Conservation (phyloP, 53 echinoderm and acorn worm species). For the Patiria pectinifera region DNA sequence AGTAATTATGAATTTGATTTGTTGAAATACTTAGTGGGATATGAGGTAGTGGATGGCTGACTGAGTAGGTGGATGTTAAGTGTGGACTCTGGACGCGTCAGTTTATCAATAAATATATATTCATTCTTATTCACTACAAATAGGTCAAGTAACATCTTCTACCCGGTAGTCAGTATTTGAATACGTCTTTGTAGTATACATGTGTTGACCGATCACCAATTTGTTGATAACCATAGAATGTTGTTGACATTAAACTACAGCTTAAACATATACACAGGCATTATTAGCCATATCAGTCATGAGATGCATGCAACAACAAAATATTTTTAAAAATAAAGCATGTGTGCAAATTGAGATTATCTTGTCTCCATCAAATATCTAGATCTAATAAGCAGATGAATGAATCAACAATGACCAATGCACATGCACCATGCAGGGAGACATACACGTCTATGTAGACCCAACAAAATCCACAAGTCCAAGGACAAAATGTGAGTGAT, state of each 20-base stretch:
- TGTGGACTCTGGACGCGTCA: neutral
- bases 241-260: neutral
- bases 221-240: neutral
- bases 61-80: neutral
- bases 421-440: conserved; percentile 45
- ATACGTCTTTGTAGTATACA: too few species aligned
- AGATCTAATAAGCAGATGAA: conserved; percentile 12
- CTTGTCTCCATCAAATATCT: neutral
- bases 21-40: neutral
- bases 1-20: neutral
- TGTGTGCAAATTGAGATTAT: neutral
- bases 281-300: neutral
- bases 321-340: neutral
- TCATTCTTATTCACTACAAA: neutral
- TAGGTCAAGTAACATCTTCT: neutral
- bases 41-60: neutral
- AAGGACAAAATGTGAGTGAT: neutral
- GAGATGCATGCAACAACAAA: neutral
- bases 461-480: conserved; percentile 12
- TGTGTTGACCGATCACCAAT: neutral
- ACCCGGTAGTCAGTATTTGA: neutral
- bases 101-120: too few species aligned
- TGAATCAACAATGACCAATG: conserved; percentile 21
- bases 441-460: neutral
- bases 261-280: neutral